Evolutionary conservation across 2,113 vertebrate species (phyloP), one percentile per base, ranked within the genome.

Genomic region (Climacteris rufus): DNA sequence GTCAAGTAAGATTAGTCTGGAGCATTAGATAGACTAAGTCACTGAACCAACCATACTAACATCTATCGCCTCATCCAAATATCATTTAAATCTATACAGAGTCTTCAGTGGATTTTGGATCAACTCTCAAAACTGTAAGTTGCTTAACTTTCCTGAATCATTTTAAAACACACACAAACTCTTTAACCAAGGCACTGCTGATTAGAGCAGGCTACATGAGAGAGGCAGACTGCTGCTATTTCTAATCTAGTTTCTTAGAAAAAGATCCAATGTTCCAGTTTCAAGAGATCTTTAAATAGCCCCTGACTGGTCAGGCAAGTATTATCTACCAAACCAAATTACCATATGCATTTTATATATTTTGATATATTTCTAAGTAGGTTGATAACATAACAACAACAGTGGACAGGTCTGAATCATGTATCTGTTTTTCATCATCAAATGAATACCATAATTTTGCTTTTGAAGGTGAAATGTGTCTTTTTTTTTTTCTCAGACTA

Each of bases 251-350:
- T 47, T 81, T 66, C 24, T 47, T 54, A 66, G 21, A 74, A 83
- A 80, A 94, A 39, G 1, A 16, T 61, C 25, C 23, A 70, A 4
- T 0, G 0, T 1, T 64, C 8, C 8, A 31, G 5, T 52, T 60
- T 81, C 31, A 31, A 76, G 25, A 47, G 4, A 24, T 8, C 1
- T 76, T 82, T 53, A 50, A 72, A 69, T 30, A 68, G 1, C 1
- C 7, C 7, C 25, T 35, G 14, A 59, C 8, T 47, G 15, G 18
- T 4, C 23, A 88, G 18, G 6, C 6, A 50, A 81, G 31, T 2
- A 10, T 13, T 30, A 35, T 50, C 13, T 81, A 27, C 27, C 11
- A 65, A 72, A 64, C 1, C 9, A 21, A 56, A 77, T 69, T 40
- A 22, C 23, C 6, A 27, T 37, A 42, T 7, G 17, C 18, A 30